Evolutionary conservation across 2,888 invertebrate species (phyloP).

Genomic region (Microctonus hyperodae): DNA sequence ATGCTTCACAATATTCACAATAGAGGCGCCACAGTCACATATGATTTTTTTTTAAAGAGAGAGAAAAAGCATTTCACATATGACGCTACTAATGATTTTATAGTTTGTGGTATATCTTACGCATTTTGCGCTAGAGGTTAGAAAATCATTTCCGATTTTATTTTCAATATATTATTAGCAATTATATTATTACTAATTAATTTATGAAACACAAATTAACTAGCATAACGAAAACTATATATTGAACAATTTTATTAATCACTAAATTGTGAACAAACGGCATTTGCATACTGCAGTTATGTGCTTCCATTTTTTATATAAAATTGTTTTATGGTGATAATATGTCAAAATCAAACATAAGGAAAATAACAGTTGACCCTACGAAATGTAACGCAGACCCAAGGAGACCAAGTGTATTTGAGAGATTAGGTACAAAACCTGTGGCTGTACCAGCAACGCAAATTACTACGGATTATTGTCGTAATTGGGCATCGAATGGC

Average conservation of each 20-base stretch:
- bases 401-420: slow-evolving; percentile 81
- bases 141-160: background rate
- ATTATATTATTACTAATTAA: background rate
- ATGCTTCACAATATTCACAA: background rate
- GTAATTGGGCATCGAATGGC: slow-evolving; percentile 81
- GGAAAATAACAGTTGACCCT: slow-evolving; percentile 80
- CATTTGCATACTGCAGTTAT: slow-evolving; percentile 57
- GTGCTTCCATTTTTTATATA: slow-evolving; percentile 59
- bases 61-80: no score
- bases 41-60: background rate
- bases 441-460: slow-evolving; percentile 64
- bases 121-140: slow-evolving; percentile 16
- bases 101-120: background rate
- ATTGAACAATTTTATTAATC: background rate
- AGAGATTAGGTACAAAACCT: slow-evolving; percentile 81
- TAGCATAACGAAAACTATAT: background rate
- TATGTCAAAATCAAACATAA: slow-evolving; percentile 76
- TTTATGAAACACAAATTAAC: background rate
- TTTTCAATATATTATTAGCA: background rate
- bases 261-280: slow-evolving; percentile 17
- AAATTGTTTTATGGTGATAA: slow-evolving; percentile 63
- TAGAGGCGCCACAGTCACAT: background rate
- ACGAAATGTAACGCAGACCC: slow-evolving; percentile 72
- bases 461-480: slow-evolving; percentile 72
- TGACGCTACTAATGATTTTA: background rate